Conservation (phyloP, 92 coral and sea anemone genomes). For the Phymanthus crucifer region DNA sequence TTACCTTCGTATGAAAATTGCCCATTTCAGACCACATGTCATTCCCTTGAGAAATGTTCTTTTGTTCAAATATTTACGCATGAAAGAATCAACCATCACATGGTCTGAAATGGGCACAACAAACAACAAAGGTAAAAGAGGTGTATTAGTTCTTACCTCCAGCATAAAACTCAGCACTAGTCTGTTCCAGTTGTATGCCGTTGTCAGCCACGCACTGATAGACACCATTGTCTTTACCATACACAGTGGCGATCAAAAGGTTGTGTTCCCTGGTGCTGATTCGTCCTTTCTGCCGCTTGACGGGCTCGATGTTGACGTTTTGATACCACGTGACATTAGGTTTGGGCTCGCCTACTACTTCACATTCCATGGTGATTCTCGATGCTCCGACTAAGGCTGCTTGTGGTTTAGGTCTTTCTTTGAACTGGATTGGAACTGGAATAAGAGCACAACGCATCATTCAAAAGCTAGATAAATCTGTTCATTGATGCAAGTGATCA, state of each 20-base stretch:
- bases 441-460: not conserved
- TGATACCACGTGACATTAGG: conserved; percentile 93
- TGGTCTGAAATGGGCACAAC: too few relatives aligned
- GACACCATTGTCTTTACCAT: conserved; percentile 73
- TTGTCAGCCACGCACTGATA: conserved; percentile 96
- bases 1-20: too few relatives aligned
- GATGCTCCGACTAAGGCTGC: conserved; percentile 43
- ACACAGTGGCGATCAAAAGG: conserved; percentile 61
- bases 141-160: conserved; percentile 58
- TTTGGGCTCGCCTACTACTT: conserved; percentile 77
- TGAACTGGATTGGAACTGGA: conserved; percentile 81
- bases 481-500: too few relatives aligned
- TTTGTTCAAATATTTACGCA: too few relatives aligned
- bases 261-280: conserved; percentile 48
- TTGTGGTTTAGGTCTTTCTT: conserved; percentile 63
- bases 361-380: conserved; percentile 65
- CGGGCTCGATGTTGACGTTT: conserved; percentile 49
- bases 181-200: conserved; percentile 77
- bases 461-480: too few relatives aligned
- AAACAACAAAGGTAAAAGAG: too few relatives aligned
- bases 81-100: too few relatives aligned
- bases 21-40: too few relatives aligned
- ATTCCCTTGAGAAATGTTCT: too few relatives aligned
- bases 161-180: conserved; percentile 72
- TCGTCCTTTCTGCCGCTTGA: conserved; percentile 38